These are phyloP conservation scores for Tetranychus urticae DNA, from an alignment of 1,140 invertebrate genomes.

Conservation along the genomic window DNA sequence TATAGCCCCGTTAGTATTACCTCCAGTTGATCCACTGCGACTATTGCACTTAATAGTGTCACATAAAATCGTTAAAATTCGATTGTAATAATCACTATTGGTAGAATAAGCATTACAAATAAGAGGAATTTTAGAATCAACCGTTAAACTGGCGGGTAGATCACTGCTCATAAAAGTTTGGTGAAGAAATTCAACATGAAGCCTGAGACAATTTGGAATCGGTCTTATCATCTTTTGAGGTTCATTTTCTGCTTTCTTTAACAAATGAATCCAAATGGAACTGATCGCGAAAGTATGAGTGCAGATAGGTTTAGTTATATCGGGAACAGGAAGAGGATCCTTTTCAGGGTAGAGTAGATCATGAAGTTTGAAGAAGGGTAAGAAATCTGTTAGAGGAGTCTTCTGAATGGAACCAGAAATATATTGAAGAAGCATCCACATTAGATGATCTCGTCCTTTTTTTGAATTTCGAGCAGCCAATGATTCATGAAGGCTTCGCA, in stretches of 20 bases:
- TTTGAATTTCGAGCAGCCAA: conserved; percentile 41
- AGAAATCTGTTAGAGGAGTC: conserved; percentile 59
- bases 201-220: conserved; percentile 53
- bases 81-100: conserved; percentile 59
- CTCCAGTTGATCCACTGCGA: no score
- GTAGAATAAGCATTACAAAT: conserved; percentile 70
- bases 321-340: conserved; percentile 64
- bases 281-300: conserved; percentile 78
- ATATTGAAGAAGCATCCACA: conserved; percentile 93
- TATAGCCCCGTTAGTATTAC: conserved; percentile 31
- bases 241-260: conserved; percentile 70
- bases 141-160: conserved; percentile 21
- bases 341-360: conserved; percentile 78
- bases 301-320: conserved; percentile 51
- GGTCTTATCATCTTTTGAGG: conserved; percentile 43
- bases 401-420: conserved; percentile 88
- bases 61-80: conserved; percentile 18
- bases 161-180: conserved; percentile 25
- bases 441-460: conserved; percentile 74
- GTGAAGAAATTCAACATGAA: conserved; percentile 42
- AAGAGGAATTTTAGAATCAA: conserved; percentile 67
- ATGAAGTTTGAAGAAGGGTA: conserved; percentile 70
- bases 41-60: no score
- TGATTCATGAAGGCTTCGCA: conserved; percentile 63
- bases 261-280: conserved; percentile 84